Base-by-base conservation (phyloP, 2,113 vertebrate species). In the Lophotis ruficrista region DNA sequence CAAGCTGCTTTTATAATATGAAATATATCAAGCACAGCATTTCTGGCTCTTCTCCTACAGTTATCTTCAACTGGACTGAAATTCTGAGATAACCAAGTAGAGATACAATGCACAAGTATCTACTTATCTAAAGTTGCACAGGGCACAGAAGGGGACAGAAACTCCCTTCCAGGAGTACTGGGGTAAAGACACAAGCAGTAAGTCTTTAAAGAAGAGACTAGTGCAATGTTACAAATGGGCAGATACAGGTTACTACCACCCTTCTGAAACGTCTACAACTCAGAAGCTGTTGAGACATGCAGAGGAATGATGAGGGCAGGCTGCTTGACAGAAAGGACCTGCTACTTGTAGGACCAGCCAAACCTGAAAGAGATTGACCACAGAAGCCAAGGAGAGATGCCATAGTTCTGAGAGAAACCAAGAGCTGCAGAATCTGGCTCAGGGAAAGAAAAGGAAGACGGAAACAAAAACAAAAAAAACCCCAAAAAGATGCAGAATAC, bases 361-460 rank as follows among this genome's bases (percentile, higher is more conserved):
- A 65, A 97, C 96, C 93, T 96, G 95, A 95, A 96, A 87, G 31
- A 65, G 71, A 84, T 54, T 95, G 94, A 93, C 95, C 94, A 95
- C 23, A 8, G 70, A 93, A 96, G 77, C 77, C 61, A 94, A 70
- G 35, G 38, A 83, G 65, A 87, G 87, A 94, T 93, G 77, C 57
- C 81, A 72, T 0, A 68, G 77, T 43, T 80, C 87, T 70, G 75
- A 91, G 20, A 85, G 31, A 85, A 95, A 66, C 33, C 12, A 41
- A 66, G 53, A 82, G 33, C 73, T 57, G 38, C 37, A 90, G 33
- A 93, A 65, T 18, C 22, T 31, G 28, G 45, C 51, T 88, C 35
- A n/a, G 56, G n/a, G 51, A 7, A 10, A 12, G 15, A 3, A n/a
- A 47, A 43, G n/a, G 35, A 35, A 23, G 14, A n/a, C 12, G 48